Base-by-base conservation (phyloP, 2,113 vertebrate genomes). In the Casuarius casuarius region DNA sequence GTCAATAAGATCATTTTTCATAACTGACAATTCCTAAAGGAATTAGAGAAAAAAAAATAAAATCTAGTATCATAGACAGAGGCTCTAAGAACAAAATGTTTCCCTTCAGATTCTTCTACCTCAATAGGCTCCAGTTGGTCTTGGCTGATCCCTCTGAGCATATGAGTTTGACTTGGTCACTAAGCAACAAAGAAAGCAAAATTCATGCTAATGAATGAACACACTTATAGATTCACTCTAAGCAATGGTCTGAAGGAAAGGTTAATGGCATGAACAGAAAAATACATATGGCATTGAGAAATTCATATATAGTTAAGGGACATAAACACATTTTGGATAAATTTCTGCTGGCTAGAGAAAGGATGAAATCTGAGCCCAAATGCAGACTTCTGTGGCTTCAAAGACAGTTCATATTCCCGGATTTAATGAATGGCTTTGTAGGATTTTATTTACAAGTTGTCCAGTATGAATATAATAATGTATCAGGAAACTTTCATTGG, bases 1-100 rank as follows among this genome's bases (percentile, higher is more conserved):
- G 90, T 95, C 95, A 96, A 83, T 96, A 85, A 96, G 75, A 92
- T 13, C 18, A 54, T 65, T 94, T 65, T 80, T 93, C 90, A 80
- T 28, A 92, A 59, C 78, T 97, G 72, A 83, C 79, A 90, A 82
- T 42, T 96, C 85, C 85, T 88, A 80, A 88, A 93, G 28, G 88
- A 95, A 80, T 90, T 88, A n/a, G 17, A 77, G 46, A 13, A 9
- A 35, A 75, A 38, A 86, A 71, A 89, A 87, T 63, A 79, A 38
- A 66, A 73, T 61, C 49, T 54, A 28, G n/a, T 76, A 86, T 71
- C 63, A 91, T 46, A 94, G 63, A 42, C 18, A 77, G 49, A 88
- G 21, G 8, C 1, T 73, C 12, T 62, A 44, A 86, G 42, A 88
- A 59, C 23, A 90, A 93, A 94, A 92, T 23, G 6, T 80, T 95